Evolutionary conservation across 2,797 vertebrate genomes (phyloP), one percentile per base, ranked within the genome.

Genomic region (Capromys pilorides): DNA sequence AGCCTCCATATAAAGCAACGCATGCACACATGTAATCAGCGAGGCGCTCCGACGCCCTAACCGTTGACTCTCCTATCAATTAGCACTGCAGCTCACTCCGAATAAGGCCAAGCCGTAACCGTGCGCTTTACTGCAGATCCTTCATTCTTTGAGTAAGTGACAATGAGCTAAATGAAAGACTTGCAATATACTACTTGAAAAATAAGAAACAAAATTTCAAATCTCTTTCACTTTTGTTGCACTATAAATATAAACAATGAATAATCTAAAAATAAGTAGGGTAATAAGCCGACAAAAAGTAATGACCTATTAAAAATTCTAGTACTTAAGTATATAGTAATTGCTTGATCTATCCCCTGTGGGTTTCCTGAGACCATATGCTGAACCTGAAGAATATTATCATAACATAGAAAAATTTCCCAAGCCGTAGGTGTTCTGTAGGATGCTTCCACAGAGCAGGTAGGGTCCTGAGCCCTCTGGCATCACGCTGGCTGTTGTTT

Each of bases 381-480:
- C 12, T 91, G 36, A 96, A 91, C 92, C 67, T 77, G 31, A 75
- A 86, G 89, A 87, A n/a, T 57, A 88, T 12, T 88, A 8, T 90
- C 28, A 61, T 86, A 57, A 89, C 18, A 5, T 28, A 16, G n/a
- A 62, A 89, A 83, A 51, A 57, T 57, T 57, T 18, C 18, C 16
- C 85, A 80, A 8, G 62, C 28, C 19, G 19, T 54, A 31, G 11
- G 92, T 85, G 31, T 69, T 45, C 6, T 88, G 39, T 16, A 57
- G 22, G 66, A 87, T 24, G 24, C 11, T 87, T 11, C 71, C 57
- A 88, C 18, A 92, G 88, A 88, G 66, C 75, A 71, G 93, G 91
- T 95, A 96, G 6, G 69, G 67, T 86, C 77, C 94, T 94, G 94
- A 94, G 79, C 77, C 51, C 92, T 97, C 95, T 96, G 93, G 83